Base-by-base conservation (phyloP, 2,888 invertebrate species). In the Schrankia costaestrigalis region DNA sequence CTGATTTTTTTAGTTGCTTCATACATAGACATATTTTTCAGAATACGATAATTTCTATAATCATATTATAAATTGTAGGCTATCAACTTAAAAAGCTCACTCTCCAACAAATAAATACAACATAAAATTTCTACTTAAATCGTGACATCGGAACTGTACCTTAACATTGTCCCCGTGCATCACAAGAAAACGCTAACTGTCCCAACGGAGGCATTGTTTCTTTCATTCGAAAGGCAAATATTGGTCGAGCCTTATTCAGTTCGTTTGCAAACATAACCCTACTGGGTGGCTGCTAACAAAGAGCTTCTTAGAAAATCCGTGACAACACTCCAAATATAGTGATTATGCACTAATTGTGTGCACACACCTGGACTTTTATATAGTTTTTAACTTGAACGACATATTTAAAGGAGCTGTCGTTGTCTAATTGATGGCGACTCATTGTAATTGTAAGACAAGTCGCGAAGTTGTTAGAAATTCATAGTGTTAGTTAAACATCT, bases 221-320 rank as follows among this genome's bases (percentile, higher is more conserved):
- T 70, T 81, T 81, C 81, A 81, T 79, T 80, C 85, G 72, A 68
- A 83, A 66, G 61, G 80, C 85, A 86, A 87, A 87, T 86, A 86
- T 85, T 86, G 83, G 77, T 65, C 56, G 74, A 69, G 65, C 64
- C 64, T 71, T 73, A 81, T 85, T 81, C 74, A 78, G 73, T 47
- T 54, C 73, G 84, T 81, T 85, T 84, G 84, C 85, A 86, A 86
- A 87, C 86, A 86, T 54, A 43, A 51, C 53, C 64, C 77, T 77
- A 72, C 82, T 83, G 84, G 86, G 86, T 85, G 86, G 86, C 76
- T 50, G 51, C 63, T 63, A 73, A 86, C 85, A 86, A 87, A 70
- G 63, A 40, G 31, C 61, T 87, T 85, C 85, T 57, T 19, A 56
- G 85, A 82, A 85, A 57, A 54, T 78, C 62, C 87, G 87, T 87